Percentiles rank a stretch among this genome's conserved stretches.
Conservation (phyloP, 1,140 invertebrate genomes). For the Drosophila virilis region DNA sequence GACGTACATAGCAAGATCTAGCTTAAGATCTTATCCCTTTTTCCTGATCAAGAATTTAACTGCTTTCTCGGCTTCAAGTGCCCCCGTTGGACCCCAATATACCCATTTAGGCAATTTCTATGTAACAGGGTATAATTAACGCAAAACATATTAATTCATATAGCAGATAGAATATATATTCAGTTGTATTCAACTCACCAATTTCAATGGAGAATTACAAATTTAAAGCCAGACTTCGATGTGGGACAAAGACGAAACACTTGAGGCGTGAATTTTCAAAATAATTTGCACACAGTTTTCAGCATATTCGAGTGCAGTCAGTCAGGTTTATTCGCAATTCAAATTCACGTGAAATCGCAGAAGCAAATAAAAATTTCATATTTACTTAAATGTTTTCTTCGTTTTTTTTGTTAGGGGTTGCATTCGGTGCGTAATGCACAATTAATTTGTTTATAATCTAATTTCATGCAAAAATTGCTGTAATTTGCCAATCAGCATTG, state of each 20-base stretch:
- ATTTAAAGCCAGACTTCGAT: background rate
- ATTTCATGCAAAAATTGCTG: conserved; percentile 72
- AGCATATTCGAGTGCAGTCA: background rate
- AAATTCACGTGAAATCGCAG: background rate
- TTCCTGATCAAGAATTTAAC: no score
- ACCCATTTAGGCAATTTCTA: no score
- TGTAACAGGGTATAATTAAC: no score
- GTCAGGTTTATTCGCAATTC: background rate
- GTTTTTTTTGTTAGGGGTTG: background rate
- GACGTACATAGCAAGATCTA: no score
- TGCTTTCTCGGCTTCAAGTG: no score
- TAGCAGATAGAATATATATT: background rate
- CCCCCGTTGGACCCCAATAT: no score
- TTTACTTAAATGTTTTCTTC: no score
- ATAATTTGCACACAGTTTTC: background rate
- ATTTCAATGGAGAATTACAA: background rate
- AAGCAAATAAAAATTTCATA: no score
- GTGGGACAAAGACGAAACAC: background rate
- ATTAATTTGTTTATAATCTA: conserved; percentile 81
- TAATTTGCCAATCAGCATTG: conserved; percentile 82
- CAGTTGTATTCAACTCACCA: background rate
- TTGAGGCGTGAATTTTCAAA: background rate
- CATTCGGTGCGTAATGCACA: conserved; percentile 44
- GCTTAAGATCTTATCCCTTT: no score
- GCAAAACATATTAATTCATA: no score